A percentile compares a stretch with the other conserved stretches of the same genome.
Evolutionary conservation across 2,113 vertebrate species (phyloP).

Genomic region (Colistium nudipinnis): DNA sequence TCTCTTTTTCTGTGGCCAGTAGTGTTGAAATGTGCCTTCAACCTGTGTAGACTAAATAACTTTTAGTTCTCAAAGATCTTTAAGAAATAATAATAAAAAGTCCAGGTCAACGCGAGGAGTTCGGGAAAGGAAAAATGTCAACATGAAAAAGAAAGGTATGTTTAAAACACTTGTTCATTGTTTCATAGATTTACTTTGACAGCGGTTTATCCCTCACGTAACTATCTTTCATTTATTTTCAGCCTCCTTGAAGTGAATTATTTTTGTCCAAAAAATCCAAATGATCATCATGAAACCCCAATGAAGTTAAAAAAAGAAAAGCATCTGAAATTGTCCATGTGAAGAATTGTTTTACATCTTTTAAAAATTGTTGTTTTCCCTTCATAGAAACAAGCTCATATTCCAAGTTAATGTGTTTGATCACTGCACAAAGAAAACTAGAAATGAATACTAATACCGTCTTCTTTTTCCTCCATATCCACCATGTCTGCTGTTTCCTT

Average conservation of each 20-base stretch:
- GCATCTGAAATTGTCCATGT: too few species aligned
- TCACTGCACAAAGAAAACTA: neutral
- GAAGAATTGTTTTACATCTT: too few species aligned
- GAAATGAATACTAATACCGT: slow-evolving; percentile 66
- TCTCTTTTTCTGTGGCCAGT: neutral
- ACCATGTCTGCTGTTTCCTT: slow-evolving; percentile 68
- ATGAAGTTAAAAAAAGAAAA: too few species aligned
- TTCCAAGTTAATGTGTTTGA: too few species aligned
- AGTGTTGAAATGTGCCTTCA: neutral
- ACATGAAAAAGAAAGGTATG: neutral
- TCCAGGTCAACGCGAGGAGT: neutral
- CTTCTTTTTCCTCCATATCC: slow-evolving; percentile 67
- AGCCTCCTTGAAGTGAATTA: too few species aligned
- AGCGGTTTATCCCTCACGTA: too few species aligned
- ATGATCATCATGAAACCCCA: too few species aligned
- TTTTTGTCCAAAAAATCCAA: too few species aligned
- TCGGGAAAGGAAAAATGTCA: neutral
- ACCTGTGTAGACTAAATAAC: too few species aligned
- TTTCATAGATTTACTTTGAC: neutral
- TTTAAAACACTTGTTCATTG: neutral
- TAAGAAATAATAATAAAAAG: neutral
- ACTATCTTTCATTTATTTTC: too few species aligned
- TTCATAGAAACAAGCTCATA: neutral
- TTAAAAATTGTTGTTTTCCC: too few species aligned
- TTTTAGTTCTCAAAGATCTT: neutral